Evolutionary conservation across 1,140 invertebrate species (phyloP).

Genomic region (Platorchestia sp.): DNA sequence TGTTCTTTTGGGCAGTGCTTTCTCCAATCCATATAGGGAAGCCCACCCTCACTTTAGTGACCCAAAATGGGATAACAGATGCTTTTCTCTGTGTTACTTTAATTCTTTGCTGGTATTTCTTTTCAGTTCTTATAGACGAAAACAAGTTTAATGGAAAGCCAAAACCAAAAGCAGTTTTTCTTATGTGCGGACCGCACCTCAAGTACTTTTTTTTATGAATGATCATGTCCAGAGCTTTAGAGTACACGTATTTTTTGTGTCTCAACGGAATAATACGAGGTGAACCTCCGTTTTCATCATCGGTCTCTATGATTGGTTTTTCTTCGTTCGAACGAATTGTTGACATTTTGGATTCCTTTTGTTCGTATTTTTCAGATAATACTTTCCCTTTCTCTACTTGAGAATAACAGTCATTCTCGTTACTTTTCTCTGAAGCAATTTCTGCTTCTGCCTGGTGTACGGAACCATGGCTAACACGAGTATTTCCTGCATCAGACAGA

Average conservation of each 20-base stretch:
- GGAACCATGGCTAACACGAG: background rate
- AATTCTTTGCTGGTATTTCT: background rate
- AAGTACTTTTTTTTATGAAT: background rate
- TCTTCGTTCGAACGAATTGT: background rate
- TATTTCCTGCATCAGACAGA: background rate
- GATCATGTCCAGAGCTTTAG: background rate
- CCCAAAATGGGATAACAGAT: background rate
- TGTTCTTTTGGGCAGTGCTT: constrained; percentile 27
- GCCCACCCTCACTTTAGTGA: background rate
- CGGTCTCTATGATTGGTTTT: background rate
- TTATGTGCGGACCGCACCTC: background rate
- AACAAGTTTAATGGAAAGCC: background rate
- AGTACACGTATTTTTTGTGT: background rate
- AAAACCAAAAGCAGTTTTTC: background rate
- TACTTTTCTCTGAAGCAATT: background rate
- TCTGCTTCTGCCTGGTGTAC: background rate
- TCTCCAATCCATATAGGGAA: background rate
- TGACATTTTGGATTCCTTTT: background rate
- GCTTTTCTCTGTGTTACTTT: background rate
- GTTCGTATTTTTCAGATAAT: background rate
- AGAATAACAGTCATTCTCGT: background rate
- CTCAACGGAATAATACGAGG: background rate
- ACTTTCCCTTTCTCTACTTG: background rate
- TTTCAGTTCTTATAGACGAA: background rate
- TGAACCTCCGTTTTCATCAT: background rate